phyloP scores from a whole-genome alignment of 2,888 invertebrate genomes.

The Caenorhabditis sp. region DNA sequence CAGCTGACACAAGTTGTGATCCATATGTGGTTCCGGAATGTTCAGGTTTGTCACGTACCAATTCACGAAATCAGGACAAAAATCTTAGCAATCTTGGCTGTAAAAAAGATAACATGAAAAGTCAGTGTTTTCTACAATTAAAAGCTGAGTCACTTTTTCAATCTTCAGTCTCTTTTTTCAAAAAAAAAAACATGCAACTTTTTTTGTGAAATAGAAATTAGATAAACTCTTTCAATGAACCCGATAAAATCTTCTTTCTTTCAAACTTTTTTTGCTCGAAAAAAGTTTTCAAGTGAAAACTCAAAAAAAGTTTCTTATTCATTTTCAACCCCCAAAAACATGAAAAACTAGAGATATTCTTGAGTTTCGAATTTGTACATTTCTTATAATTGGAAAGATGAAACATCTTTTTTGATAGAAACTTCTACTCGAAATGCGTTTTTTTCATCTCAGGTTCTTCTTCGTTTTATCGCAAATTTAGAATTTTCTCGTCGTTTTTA shows the following conservation, averaged over 20 bases:
- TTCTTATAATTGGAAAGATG: neutral
- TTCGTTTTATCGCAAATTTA: neutral
- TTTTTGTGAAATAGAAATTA: neutral
- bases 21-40: too few species aligned
- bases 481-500: neutral
- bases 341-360: too few species aligned
- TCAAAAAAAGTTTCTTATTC: too few species aligned
- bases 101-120: neutral
- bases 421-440: neutral
- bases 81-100: too few species aligned
- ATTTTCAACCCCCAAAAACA: too few species aligned
- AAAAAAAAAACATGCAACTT: neutral
- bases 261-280: too few species aligned
- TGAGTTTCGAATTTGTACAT: neutral
- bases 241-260: too few species aligned
- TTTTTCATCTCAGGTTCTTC: neutral
- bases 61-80: too few species aligned
- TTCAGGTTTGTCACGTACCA: too few species aligned
- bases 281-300: too few species aligned
- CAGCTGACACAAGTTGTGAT: too few species aligned
- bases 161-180: neutral
- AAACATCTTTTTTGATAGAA: neutral
- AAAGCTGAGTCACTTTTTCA: neutral
- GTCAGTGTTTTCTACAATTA: neutral
- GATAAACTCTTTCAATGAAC: neutral